phyloP scores from a whole-genome alignment of 2,888 invertebrate species.

The Prosapia bicincta region DNA sequence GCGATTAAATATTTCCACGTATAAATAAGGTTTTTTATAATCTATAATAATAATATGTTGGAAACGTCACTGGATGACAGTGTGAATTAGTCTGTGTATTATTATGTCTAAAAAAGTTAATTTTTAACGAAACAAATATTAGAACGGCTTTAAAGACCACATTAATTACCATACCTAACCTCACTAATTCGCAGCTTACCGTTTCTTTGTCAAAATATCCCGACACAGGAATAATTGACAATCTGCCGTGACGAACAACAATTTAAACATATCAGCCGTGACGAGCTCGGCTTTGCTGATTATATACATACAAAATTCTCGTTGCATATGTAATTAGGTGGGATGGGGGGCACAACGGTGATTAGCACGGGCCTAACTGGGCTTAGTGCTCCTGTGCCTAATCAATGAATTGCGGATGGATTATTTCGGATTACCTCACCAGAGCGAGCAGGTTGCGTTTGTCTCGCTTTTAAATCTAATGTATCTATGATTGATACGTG shows the following conservation, averaged over 20 bases:
- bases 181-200: too few species aligned
- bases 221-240: background rate
- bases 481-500: constrained; percentile 2
- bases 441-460: background rate
- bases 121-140: too few species aligned
- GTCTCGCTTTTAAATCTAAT: constrained; percentile 15
- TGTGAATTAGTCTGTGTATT: too few species aligned
- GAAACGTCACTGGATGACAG: too few species aligned
- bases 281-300: background rate
- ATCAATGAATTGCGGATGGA: constrained; percentile 2
- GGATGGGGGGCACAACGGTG: background rate
- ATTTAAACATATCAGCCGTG: background rate
- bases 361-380: background rate
- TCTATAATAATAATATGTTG: too few species aligned
- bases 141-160: too few species aligned
- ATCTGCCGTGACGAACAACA: background rate
- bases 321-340: background rate
- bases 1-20: too few species aligned
- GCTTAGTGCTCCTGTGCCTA: background rate
- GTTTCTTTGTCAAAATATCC: too few species aligned
- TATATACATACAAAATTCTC: background rate
- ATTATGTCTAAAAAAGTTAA: too few species aligned
- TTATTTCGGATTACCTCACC: background rate
- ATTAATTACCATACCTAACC: too few species aligned
- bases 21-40: too few species aligned